Evolutionary conservation across 2,888 invertebrate species (phyloP), one percentile per base, ranked within the genome.

Genomic region (Chymomyza procnemis): DNA sequence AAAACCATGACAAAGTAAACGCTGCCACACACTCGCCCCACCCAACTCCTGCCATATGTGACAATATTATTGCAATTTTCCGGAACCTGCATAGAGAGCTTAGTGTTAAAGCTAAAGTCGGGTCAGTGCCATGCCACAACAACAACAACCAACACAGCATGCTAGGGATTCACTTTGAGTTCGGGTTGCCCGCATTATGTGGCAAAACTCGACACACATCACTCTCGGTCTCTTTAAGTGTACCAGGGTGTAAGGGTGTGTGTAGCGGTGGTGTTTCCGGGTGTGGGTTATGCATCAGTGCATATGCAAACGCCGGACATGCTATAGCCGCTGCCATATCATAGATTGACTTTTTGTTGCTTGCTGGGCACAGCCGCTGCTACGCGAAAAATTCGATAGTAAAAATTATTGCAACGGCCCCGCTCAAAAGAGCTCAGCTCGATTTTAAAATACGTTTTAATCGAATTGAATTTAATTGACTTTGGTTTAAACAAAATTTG

Each of bases 51-150:
- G 52, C 74, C 67, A 68, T 64, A 71, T 75, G 75, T 71, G 69
- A 84, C 85, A 84, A 86, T 86, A 75, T 81, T 81, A 81, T 86
- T 81, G 76, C 81, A 81, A 81, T 81, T 81, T 81, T 84, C 86
- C 85, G 81, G 81, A 41, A 14, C 56, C 76, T 79, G 86, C 76
- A 65, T 21, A 14, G 73, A 57, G 79, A 67, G 57, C 70, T 73
- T 73, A 69, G 73, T 65, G 73, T 57, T 72, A 69, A 71, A 68
- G 82, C 76, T 73, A 83, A 80, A 79, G 80, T 64, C 72, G 55
- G 62, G 67, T 12, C 34, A 41, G 12, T 12, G 34, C 12, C 34
- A 12, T 41, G 18, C 54, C 61, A 34, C 61, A 61, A 30, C 61
- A 60, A 57, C 73, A 70, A 62, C 54, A 6, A 60, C 54, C 73